Conservation (phyloP, 2,888 invertebrate genomes). For the Serripes groenlandicus region DNA sequence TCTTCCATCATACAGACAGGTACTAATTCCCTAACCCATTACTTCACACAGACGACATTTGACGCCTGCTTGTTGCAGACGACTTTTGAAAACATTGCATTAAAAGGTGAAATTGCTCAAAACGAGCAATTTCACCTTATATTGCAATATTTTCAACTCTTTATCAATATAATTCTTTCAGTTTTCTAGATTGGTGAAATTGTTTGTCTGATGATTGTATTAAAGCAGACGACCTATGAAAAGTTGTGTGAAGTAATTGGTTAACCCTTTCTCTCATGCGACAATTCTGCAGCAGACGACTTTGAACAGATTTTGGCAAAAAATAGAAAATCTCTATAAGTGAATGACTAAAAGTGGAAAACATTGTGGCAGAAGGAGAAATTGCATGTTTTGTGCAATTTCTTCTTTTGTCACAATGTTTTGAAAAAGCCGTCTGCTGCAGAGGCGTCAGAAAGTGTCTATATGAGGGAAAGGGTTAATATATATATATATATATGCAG, state of each 20-base stretch:
- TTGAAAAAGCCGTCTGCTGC: too few species aligned
- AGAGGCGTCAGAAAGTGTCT: too few species aligned
- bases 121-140: neutral
- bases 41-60: too few species aligned
- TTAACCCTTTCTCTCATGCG: neutral
- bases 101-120: neutral
- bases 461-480: too few species aligned
- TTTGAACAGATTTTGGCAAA: neutral
- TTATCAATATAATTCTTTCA: too few species aligned
- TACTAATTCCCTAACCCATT: too few species aligned
- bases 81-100: neutral
- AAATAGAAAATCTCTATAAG: neutral
- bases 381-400: neutral
- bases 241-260: neutral
- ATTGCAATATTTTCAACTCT: neutral
- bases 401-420: neutral
- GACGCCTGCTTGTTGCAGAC: too few species aligned
- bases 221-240: neutral
- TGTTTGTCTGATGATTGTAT: neutral
- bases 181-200: neutral
- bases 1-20: too few species aligned
- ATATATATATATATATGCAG: too few species aligned
- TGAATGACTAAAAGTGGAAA: too few species aligned
- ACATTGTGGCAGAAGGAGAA: neutral
- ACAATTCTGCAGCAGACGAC: neutral